Conservation (phyloP, 92 coral and sea anemone species). For the Epizoanthus stellaris region DNA sequence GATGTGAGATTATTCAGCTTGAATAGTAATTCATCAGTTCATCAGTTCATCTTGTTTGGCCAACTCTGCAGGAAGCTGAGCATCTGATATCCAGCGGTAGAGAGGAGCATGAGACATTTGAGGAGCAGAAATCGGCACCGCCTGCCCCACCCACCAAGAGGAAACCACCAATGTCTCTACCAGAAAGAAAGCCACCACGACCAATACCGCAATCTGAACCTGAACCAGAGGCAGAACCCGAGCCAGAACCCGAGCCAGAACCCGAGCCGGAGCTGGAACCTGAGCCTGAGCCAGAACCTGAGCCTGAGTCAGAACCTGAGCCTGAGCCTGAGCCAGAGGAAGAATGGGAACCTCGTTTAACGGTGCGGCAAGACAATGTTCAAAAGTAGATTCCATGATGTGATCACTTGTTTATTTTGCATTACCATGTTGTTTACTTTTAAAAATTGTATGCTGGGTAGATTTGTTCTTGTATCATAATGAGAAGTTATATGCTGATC, state of each 20-base stretch:
- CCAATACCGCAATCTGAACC: conserved; percentile 75
- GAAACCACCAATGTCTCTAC: conserved; percentile 70
- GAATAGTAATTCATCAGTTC: no score
- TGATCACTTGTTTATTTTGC: neutral
- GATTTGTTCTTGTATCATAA: no score
- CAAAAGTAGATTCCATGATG: neutral
- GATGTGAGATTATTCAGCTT: no score
- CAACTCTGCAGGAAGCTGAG: conserved; percentile 74
- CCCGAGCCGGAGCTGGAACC: conserved; percentile 71
- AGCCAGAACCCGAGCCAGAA: conserved; percentile 74
- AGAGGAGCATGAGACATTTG: conserved; percentile 73
- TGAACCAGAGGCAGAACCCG: conserved; percentile 75
- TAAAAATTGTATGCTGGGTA: neutral
- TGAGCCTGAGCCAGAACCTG: conserved; percentile 27
- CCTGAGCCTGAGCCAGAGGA: conserved; percentile 25
- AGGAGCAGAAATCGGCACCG: conserved; percentile 74
- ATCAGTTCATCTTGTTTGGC: neutral
- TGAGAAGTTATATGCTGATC: no score
- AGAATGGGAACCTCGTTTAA: no score
- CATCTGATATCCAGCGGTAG: conserved; percentile 82
- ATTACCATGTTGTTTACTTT: neutral
- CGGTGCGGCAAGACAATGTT: neutral
- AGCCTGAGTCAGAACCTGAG: conserved; percentile 23
- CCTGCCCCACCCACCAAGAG: conserved; percentile 74
- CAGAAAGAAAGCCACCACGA: conserved; percentile 57